Evolutionary conservation across 53 echinoderm and acorn worm species (phyloP), one percentile per base, ranked within the genome.

Genomic region (Arbacia lixula): DNA sequence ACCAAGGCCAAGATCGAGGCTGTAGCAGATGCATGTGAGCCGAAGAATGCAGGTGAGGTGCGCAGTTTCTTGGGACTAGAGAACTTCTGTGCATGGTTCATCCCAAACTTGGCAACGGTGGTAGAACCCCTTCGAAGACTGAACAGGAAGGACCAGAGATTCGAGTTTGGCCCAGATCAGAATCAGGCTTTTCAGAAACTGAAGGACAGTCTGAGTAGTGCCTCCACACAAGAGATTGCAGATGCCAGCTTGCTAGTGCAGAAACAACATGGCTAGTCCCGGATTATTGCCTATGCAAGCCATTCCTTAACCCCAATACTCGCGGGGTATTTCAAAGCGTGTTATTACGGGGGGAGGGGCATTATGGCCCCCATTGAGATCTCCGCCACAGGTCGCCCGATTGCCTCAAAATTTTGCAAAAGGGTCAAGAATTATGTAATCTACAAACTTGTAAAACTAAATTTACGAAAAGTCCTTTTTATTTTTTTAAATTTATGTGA

Each of bases 221-320:
- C n/a, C n/a, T 60, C 58, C 31, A 89, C 78, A 20, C 26, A 90
- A 50, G 87, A 86, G 2, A 85, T 90, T 19, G 78, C 80, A 33
- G 90, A 90, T 30, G 93, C 82, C 4, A 93, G 90, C 38, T 86
- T 93, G 0, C 38, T 93, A 27, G 71, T 87, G 4, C 79, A 93
- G 74, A 41, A 31, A 26, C 85, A 85, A 43, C 50, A 30, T 53
- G 85, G 85, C 12, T 25, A 57, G 50, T 49, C 66, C 0, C 37
- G 85, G 36, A 68, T 81, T 32, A 76, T 90, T 9, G 68, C 57
- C 28, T 85, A 90, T 53, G 90, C 81, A 12, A 86, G 81, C 31
- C 49, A 72, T 28, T 34, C 66, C 11, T 53, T 86, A 55, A 87
- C 81, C 1, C 6, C 25, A 6, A n/a, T 58, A 3, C 26, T 27